These are phyloP conservation scores for Chaenocephalus aceratus DNA, from an alignment of 2,113 vertebrate genomes.

Conservation along the genomic window DNA sequence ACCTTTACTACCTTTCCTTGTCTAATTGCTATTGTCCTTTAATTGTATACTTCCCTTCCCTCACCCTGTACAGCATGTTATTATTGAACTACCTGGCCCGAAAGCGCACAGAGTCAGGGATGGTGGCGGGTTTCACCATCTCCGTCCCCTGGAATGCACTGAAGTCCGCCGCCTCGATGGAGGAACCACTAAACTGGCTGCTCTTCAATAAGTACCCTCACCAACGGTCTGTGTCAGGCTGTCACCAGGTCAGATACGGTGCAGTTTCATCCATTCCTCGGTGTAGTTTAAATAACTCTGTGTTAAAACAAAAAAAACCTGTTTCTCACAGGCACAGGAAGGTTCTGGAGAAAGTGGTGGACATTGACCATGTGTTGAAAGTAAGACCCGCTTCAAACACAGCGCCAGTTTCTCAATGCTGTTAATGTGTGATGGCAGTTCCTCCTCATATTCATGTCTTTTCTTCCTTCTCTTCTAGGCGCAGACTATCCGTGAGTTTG, in stretches of 20 bases:
- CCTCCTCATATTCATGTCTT: fast-evolving
- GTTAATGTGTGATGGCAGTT: neutral
- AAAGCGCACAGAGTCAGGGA: constrained; percentile 60
- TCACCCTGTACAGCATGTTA: constrained; percentile 77
- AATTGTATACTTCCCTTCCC: neutral
- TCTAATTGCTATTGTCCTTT: neutral
- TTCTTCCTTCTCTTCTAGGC: constrained; percentile 72
- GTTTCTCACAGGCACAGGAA: constrained; percentile 80
- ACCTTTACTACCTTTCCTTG: neutral
- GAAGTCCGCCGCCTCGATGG: constrained; percentile 83
- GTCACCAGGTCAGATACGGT: constrained; percentile 68
- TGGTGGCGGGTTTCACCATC: constrained; percentile 84
- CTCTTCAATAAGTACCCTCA: constrained; percentile 86
- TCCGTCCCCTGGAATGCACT: constrained; percentile 85
- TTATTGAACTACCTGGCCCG: constrained; percentile 87
- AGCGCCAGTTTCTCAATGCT: neutral
- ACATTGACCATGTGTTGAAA: constrained; percentile 86
- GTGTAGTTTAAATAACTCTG: too few species aligned
- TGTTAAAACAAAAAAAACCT: neutral
- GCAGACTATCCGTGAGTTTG: constrained; percentile 85
- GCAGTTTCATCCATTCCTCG: neutral
- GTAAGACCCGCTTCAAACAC: constrained; percentile 56
- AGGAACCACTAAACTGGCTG: constrained; percentile 86
- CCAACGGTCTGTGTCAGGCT: constrained; percentile 56
- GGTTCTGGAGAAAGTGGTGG: constrained; percentile 82